Evolutionary conservation across 2,797 vertebrate genomes (phyloP).

Genomic region (Amazona finschi): DNA sequence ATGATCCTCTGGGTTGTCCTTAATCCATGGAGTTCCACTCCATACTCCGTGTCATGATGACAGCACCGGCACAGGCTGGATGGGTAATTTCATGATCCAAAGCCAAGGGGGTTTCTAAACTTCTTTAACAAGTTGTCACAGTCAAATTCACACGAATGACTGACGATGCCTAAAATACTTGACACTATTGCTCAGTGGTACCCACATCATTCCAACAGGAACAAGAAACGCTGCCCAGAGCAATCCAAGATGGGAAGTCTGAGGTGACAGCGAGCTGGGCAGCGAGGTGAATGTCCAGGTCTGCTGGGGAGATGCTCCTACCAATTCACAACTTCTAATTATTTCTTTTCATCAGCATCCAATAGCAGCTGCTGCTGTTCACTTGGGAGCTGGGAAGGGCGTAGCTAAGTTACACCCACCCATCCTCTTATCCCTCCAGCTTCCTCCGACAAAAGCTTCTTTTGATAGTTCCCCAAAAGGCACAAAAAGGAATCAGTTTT

Average conservation of each 20-base stretch:
- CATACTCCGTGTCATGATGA: rapidly evolving
- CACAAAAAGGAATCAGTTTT: neutral
- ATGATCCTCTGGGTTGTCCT: neutral
- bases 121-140: neutral
- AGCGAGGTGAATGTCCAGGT: rapidly evolving
- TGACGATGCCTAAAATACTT: neutral
- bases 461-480: constrained; percentile 41
- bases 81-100: neutral
- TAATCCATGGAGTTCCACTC: neutral
- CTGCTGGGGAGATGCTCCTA: neutral
- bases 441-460: neutral
- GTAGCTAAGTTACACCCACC: constrained; percentile 33
- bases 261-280: neutral
- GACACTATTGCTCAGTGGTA: neutral
- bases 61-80: neutral
- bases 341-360: neutral
- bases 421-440: constrained; percentile 24
- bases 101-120: neutral
- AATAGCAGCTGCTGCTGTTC: constrained; percentile 18
- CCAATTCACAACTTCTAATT: neutral
- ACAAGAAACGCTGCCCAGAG: neutral
- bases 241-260: neutral
- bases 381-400: constrained; percentile 23
- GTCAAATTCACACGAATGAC: neutral
- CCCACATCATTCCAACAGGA: neutral